Percentiles rank a stretch among this genome's conserved stretches.
Conservation (phyloP, 2,888 invertebrate species). For the Xylocampa areola region DNA sequence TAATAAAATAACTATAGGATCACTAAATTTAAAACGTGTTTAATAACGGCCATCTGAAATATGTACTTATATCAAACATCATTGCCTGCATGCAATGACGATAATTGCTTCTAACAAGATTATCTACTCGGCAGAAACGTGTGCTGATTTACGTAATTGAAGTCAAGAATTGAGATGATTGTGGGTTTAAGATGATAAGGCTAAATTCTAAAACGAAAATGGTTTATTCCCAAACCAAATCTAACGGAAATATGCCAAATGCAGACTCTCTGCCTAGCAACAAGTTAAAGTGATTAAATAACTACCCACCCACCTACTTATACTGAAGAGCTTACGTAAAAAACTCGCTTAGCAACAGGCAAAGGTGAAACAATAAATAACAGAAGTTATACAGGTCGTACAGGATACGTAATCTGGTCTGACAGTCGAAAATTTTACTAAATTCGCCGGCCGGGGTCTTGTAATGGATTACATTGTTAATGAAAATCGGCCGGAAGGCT, state of each 20-base stretch:
- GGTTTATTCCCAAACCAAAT: constrained; percentile 21
- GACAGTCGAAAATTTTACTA: constrained; percentile 53
- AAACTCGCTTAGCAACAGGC: constrained; percentile 57
- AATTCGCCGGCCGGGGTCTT: constrained; percentile 43
- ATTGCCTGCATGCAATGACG: constrained; percentile 36
- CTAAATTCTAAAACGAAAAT: constrained; percentile 25
- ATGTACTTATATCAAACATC: constrained; percentile 42
- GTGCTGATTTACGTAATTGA: constrained; percentile 53
- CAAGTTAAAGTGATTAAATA: constrained; percentile 45
- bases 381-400: constrained; percentile 48
- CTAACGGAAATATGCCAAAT: constrained; percentile 41
- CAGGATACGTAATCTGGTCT: constrained; percentile 63
- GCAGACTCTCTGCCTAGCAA: constrained; percentile 48
- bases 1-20: constrained; percentile 29
- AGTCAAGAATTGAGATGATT: constrained; percentile 45
- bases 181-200: constrained; percentile 53
- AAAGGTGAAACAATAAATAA: constrained; percentile 54
- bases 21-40: constrained; percentile 34
- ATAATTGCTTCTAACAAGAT: constrained; percentile 56
- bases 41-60: constrained; percentile 32
- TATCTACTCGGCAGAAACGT: constrained; percentile 47
- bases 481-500: constrained; percentile 49
- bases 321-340: constrained; percentile 49
- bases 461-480: constrained; percentile 60
- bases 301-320: constrained; percentile 44